Evolutionary conservation across 2,797 vertebrate species (phyloP).

Genomic region (Fistularia commersonii): DNA sequence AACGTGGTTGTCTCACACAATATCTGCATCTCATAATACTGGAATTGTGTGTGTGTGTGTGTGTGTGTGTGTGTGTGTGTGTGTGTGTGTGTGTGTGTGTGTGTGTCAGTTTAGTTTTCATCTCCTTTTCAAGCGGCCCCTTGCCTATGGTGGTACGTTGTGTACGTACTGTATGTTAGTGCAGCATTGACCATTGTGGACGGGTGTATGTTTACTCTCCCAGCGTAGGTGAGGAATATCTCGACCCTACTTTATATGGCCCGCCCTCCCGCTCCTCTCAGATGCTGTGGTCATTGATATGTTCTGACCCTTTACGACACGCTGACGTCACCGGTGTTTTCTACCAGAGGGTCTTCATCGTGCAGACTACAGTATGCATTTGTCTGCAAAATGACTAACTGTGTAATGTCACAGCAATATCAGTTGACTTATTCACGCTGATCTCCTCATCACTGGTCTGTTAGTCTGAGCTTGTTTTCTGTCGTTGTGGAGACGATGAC

Average conservation of each 20-base stretch:
- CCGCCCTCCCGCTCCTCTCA: conserved; percentile 49
- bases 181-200: conserved; percentile 70
- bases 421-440: conserved; percentile 25
- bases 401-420: conserved; percentile 13
- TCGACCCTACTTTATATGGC: conserved; percentile 62
- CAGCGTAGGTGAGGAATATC: conserved; percentile 69
- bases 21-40: too few relatives aligned
- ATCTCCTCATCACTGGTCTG: conserved; percentile 19
- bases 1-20: too few relatives aligned
- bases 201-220: conserved; percentile 66
- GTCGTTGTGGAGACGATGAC: conserved; percentile 48
- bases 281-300: conserved; percentile 60
- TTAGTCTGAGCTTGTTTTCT: conserved; percentile 26
- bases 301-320: conserved; percentile 66
- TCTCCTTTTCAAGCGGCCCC: too few relatives aligned
- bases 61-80: conserved; percentile 21
- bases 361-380: conserved; percentile 31
- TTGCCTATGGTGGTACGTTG: too few relatives aligned
- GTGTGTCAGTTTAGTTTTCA: too few relatives aligned
- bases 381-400: conserved; percentile 30
- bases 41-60: too few relatives aligned
- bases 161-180: too few relatives aligned
- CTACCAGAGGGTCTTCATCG: conserved; percentile 42
- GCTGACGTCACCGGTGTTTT: conserved; percentile 69
- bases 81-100: conserved; percentile 31